These are phyloP conservation scores for Parelbella ahira DNA, from an alignment of 2,888 invertebrate species.

Conservation along the genomic window DNA sequence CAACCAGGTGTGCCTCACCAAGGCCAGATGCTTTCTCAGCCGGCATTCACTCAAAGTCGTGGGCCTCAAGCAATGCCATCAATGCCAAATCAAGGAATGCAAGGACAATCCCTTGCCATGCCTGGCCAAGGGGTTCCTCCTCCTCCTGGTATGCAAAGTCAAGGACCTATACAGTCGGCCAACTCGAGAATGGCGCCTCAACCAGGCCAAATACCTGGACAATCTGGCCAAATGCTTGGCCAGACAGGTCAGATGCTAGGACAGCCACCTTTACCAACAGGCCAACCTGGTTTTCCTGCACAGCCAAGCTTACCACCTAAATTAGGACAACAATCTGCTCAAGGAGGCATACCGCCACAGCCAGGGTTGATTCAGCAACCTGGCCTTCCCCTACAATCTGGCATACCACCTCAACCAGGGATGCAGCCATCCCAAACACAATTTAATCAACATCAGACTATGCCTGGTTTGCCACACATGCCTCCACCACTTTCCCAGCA, in stretches of 20 bases:
- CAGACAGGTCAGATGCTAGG: slow-evolving; percentile 14
- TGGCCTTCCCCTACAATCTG: slow-evolving; percentile 26
- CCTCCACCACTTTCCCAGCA: slow-evolving; percentile 59
- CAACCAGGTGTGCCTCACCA: slow-evolving; percentile 38
- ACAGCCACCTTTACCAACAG: neutral
- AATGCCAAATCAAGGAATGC: slow-evolving; percentile 13
- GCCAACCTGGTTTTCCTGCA: slow-evolving; percentile 24
- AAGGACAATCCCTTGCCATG: slow-evolving; percentile 2
- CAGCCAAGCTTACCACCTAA: slow-evolving; percentile 24
- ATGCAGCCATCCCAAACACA: slow-evolving; percentile 28
- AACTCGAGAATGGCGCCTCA: slow-evolving; percentile 8
- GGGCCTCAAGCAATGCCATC: slow-evolving; percentile 17
- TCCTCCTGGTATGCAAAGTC: slow-evolving; percentile 7
- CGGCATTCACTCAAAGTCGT: slow-evolving; percentile 28
- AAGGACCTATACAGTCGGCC: slow-evolving; percentile 1
- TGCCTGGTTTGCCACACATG: slow-evolving; percentile 38
- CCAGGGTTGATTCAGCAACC: slow-evolving; percentile 33
- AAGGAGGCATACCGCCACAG: slow-evolving; percentile 32
- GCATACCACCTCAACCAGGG: slow-evolving; percentile 33
- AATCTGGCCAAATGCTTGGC: slow-evolving; percentile 5
- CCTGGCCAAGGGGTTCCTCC: slow-evolving; percentile 4
- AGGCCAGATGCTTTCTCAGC: slow-evolving; percentile 27
- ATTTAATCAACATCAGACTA: slow-evolving; percentile 31
- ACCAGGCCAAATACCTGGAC: slow-evolving; percentile 15
- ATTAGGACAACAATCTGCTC: too few relatives aligned